These are phyloP conservation scores for Hycleus cichorii DNA, from an alignment of 1,140 invertebrate species.

Conservation along the genomic window DNA sequence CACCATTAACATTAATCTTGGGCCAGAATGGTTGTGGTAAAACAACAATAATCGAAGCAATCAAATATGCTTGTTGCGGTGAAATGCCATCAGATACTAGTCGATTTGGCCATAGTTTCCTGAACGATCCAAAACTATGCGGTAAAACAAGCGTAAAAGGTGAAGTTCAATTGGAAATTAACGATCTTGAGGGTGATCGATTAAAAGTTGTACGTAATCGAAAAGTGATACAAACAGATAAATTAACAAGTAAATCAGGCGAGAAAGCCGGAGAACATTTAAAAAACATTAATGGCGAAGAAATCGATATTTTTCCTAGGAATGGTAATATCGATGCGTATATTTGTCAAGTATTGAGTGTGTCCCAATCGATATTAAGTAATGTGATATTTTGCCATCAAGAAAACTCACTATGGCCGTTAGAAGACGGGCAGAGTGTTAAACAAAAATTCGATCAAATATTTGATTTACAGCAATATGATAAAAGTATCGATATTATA, in stretches of 20 bases:
- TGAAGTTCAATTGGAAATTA: slow-evolving; percentile 59
- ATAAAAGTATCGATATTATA: slow-evolving; percentile 82
- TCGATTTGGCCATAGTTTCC: slow-evolving; percentile 69
- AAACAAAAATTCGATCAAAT: slow-evolving; percentile 98
- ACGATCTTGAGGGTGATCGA: slow-evolving; percentile 52
- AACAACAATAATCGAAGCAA: slow-evolving; percentile 92
- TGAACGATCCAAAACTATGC: slow-evolving; percentile 81
- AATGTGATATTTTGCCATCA: slow-evolving; percentile 99
- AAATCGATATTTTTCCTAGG: slow-evolving; percentile 45
- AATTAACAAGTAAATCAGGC: no score
- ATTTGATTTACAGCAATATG: slow-evolving; percentile 90
- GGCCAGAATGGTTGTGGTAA: slow-evolving; percentile 99
- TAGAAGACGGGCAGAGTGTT: slow-evolving; percentile 87
- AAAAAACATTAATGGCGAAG: background rate
- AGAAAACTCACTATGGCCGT: slow-evolving; percentile 95
- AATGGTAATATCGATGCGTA: slow-evolving; percentile 66
- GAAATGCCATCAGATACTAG: slow-evolving; percentile 77
- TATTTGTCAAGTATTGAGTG: slow-evolving; percentile 62
- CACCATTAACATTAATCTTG: slow-evolving; percentile 88
- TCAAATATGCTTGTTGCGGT: slow-evolving; percentile 87
- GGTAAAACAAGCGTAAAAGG: slow-evolving; percentile 46
- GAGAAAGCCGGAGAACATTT: no score
- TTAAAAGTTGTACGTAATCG: slow-evolving; percentile 53
- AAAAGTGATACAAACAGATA: slow-evolving; percentile 49
- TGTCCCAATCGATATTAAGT: slow-evolving; percentile 90